A percentile compares a stretch with the other conserved stretches of the same genome.
These are phyloP conservation scores for Falcaria lacertinaria DNA, from an alignment of 2,888 invertebrate species.

Conservation along the genomic window DNA sequence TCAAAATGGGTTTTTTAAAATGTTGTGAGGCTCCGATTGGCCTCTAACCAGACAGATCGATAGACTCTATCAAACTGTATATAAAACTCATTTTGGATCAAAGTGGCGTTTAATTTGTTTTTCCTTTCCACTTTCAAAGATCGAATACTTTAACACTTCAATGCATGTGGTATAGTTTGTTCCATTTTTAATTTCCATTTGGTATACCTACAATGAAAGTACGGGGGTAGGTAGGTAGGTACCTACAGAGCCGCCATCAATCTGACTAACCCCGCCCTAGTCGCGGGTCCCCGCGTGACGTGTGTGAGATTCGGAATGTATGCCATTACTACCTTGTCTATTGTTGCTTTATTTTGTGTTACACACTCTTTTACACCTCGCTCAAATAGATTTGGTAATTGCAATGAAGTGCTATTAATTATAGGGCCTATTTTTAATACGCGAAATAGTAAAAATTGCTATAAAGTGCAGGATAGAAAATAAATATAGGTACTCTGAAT, in stretches of 20 bases:
- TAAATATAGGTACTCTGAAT: too few relatives aligned
- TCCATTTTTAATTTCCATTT: not conserved
- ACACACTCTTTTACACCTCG: not conserved
- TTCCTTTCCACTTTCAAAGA: too few relatives aligned
- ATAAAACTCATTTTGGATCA: too few relatives aligned
- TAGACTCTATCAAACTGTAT: too few relatives aligned
- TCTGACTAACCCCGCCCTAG: conserved; percentile 54
- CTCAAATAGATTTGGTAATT: not conserved
- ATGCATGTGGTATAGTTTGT: not conserved
- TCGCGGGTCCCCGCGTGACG: conserved; percentile 43
- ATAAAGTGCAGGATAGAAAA: too few relatives aligned
- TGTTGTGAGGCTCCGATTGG: too few relatives aligned
- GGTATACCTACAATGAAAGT: not conserved
- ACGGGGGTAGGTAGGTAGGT: conserved; percentile 44
- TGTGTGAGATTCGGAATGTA: conserved; percentile 32
- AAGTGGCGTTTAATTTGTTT: too few relatives aligned
- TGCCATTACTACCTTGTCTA: conserved; percentile 46
- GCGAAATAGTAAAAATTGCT: not conserved
- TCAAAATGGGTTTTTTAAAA: too few relatives aligned
- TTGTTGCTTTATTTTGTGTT: conserved; percentile 4
- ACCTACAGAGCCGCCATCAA: conserved; percentile 64
- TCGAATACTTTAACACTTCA: too few relatives aligned
- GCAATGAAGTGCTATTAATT: too few relatives aligned
- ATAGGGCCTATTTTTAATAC: too few relatives aligned
- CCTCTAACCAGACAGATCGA: too few relatives aligned